These are phyloP conservation scores for Anthopleura xanthogrammica DNA, from an alignment of 92 coral and sea anemone genomes.

Conservation along the genomic window DNA sequence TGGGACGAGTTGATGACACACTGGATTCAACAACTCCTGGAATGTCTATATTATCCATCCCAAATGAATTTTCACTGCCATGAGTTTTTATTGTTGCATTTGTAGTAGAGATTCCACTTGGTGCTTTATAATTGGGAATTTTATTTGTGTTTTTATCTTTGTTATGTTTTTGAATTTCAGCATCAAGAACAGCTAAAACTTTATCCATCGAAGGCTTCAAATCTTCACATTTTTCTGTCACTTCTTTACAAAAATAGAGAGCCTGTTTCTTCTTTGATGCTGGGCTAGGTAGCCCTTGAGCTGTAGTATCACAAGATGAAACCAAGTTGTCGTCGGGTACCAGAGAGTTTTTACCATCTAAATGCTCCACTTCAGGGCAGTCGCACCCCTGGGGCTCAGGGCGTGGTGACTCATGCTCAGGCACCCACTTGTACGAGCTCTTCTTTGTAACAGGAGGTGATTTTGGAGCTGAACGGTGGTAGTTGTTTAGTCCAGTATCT, in stretches of 20 bases:
- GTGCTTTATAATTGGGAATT: neutral
- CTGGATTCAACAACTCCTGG: constrained; percentile 9
- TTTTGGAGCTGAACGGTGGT: constrained; percentile 12
- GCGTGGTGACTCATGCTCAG: constrained; percentile 39
- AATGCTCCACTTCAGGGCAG: constrained; percentile 44
- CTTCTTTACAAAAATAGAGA: constrained; percentile 37
- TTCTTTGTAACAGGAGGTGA: neutral
- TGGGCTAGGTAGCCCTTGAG: neutral
- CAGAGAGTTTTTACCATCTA: constrained; percentile 11
- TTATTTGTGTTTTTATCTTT: constrained; percentile 17
- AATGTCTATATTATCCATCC: neutral
- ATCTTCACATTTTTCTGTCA: constrained; percentile 43
- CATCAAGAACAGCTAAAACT: constrained; percentile 59
- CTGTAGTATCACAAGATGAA: neutral
- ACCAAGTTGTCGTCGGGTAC: neutral
- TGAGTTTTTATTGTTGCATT: constrained; percentile 5
- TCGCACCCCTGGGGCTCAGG: constrained; percentile 90
- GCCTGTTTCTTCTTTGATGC: constrained; percentile 22
- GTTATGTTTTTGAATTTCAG: constrained; percentile 53
- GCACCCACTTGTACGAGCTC: constrained; percentile 46
- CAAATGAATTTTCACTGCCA: constrained; percentile 11
- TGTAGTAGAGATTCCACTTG: constrained; percentile 24
- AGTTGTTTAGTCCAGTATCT: constrained; percentile 70
- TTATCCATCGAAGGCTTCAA: constrained; percentile 75
- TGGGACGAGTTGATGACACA: neutral